Evolutionary conservation across 2,113 vertebrate species (phyloP).

Genomic region (Alectura lathami): DNA sequence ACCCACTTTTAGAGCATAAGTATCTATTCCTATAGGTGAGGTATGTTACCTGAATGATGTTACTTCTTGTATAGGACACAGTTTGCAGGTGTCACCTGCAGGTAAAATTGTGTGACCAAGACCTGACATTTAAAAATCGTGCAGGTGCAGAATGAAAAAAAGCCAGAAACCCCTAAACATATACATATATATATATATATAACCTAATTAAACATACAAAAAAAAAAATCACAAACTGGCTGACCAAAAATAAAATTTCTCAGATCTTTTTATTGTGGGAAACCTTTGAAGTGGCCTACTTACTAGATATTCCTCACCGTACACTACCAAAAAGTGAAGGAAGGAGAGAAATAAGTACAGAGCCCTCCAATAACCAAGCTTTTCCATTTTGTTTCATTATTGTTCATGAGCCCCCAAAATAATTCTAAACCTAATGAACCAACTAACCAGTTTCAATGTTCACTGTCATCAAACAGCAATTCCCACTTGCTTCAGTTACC

Average conservation of each 20-base stretch:
- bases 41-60: not conserved
- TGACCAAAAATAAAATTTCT: slow-evolving; percentile 16
- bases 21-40: not conserved
- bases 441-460: not conserved
- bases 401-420: slow-evolving; percentile 8
- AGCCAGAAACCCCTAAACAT: not conserved
- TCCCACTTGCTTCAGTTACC: slow-evolving; percentile 2
- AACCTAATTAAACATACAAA: no score
- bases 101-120: not conserved
- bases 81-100: not conserved
- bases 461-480: not conserved
- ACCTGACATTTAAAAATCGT: not conserved
- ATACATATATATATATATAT: no score
- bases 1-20: not conserved
- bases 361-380: not conserved
- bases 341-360: not conserved
- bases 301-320: not conserved
- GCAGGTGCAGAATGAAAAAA: not conserved
- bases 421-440: not conserved
- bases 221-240: not conserved
- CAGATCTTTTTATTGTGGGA: not conserved
- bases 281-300: not conserved
- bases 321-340: not conserved
- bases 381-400: slow-evolving; percentile 9
- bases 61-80: not conserved